Evolutionary conservation across 1,140 invertebrate species (phyloP), one percentile per base, ranked within the genome.

Genomic region (Episyrphus balteatus): DNA sequence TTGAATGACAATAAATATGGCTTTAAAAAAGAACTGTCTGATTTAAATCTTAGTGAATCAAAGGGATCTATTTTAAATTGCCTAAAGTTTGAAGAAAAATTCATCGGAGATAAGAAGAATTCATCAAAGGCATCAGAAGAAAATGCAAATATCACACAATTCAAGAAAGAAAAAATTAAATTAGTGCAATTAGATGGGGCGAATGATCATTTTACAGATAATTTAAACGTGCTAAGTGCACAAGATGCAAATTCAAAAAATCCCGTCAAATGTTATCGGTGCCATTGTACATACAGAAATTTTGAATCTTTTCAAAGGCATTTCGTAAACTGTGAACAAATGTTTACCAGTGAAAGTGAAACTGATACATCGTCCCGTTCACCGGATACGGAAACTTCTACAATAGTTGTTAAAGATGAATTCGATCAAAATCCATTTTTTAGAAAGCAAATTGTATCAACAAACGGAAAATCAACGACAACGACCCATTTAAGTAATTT

Each of bases 241-340:
- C 61, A 69, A 63, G 70, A 70, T 8, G n/a, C n/a, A 70, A 71
- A n/a, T 66, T 72, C 31, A 57, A 67, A 63, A 34, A 80, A 77
- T 51, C 84, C 88, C 14, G 89, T 92, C 0, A 88, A 84, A 55
- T 94, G 92, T 69, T 78, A 83, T 51, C 77, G 83, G 44, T 96
- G 92, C 63, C 85, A 88, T 56, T 83, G 88, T 56, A 86, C 88
- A 3, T 96, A 95, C 62, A 76, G 91, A 58, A 94, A 88, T 11
- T 81, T 81, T 52, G 81, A 86, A 42, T 92, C 89, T 53, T 93
- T 85, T 58, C 81, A 88, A 55, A 76, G 85, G 26, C 92, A 96
- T 67, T 69, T 90, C 38, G 71, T 77, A 11, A 80, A 75, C 15
- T 95, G 92, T 65, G 84, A 86, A 55, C 74, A 75, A 53, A 68